Evolutionary conservation across 1,140 invertebrate species (phyloP).

Genomic region (Drosophila nikananu): DNA sequence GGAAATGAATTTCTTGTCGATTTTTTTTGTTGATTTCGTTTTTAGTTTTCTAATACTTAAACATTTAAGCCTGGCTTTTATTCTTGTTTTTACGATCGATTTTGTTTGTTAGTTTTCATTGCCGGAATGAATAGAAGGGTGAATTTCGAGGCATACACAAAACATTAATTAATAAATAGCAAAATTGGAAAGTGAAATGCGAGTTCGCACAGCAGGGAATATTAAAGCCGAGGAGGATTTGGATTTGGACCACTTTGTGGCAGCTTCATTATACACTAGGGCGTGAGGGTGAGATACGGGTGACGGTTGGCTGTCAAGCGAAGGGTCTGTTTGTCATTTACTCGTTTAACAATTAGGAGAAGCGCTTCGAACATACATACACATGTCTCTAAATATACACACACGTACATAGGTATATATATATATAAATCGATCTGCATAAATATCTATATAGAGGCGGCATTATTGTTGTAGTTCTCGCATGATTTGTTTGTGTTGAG

Average conservation of each 20-base stretch:
- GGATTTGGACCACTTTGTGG: slow-evolving; percentile 50
- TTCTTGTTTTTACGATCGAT: slow-evolving; percentile 23
- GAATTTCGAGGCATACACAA: slow-evolving; percentile 60
- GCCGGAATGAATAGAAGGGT: slow-evolving; percentile 74
- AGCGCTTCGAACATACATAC: slow-evolving; percentile 54
- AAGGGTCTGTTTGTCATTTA: slow-evolving; percentile 27
- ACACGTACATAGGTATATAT: slow-evolving; percentile 30
- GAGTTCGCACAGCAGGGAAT: slow-evolving; percentile 34
- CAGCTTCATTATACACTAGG: slow-evolving; percentile 57
- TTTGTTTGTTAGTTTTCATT: slow-evolving; percentile 58
- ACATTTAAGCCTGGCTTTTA: slow-evolving; percentile 69
- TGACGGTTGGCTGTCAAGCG: slow-evolving; percentile 17
- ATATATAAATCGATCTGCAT: slow-evolving; percentile 71
- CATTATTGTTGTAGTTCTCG: slow-evolving; percentile 80
- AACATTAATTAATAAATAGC: slow-evolving; percentile 59
- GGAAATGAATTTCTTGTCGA: slow-evolving; percentile 56
- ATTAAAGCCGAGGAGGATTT: slow-evolving; percentile 28
- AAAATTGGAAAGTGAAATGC: slow-evolving; percentile 43
- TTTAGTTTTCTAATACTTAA: slow-evolving; percentile 71
- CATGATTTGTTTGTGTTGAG: slow-evolving; percentile 65
- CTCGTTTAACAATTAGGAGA: slow-evolving; percentile 66
- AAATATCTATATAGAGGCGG: slow-evolving; percentile 79
- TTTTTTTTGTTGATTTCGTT: slow-evolving; percentile 25
- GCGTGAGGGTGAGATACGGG: slow-evolving; percentile 15
- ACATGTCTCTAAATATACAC: slow-evolving; percentile 66